A percentile compares a stretch with the other conserved stretches of the same genome.
These are phyloP conservation scores for Drosophila jambulina DNA, from an alignment of 1,140 invertebrate genomes.

Conservation along the genomic window DNA sequence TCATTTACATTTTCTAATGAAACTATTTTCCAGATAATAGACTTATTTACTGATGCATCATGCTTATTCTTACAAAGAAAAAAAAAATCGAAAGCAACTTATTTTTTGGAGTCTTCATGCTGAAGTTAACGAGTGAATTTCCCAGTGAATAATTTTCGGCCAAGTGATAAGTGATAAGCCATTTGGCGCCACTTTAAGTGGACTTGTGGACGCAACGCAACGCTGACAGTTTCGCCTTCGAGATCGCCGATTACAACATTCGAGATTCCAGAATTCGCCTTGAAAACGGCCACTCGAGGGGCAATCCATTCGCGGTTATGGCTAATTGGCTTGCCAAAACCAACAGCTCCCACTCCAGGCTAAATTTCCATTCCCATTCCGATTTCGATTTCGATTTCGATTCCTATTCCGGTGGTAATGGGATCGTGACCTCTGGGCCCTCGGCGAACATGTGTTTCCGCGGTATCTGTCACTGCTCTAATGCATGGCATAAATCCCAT, in stretches of 20 bases:
- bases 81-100: background rate
- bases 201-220: slow-evolving; percentile 3
- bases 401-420: slow-evolving; percentile 30
- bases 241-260: slow-evolving; percentile 29
- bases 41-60: slow-evolving; percentile 6
- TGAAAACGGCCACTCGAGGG: slow-evolving; percentile 14
- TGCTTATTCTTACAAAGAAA: slow-evolving; percentile 15
- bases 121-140: slow-evolving; percentile 20
- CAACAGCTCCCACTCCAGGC: slow-evolving; percentile 1
- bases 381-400: background rate
- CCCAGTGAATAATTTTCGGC: slow-evolving; percentile 35
- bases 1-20: background rate
- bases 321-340: slow-evolving; percentile 38
- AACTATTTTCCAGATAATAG: background rate
- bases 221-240: slow-evolving; percentile 10
- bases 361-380: background rate
- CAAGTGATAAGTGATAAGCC: slow-evolving; percentile 47
- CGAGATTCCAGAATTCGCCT: slow-evolving; percentile 7
- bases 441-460: slow-evolving; percentile 25
- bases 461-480: slow-evolving; percentile 46
- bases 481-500: slow-evolving; percentile 45
- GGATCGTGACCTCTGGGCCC: slow-evolving; percentile 21
- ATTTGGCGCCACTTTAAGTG: slow-evolving; percentile 45
- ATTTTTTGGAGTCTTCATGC: background rate
- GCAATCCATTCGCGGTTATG: slow-evolving; percentile 38